These are phyloP conservation scores for Triplophysa tibetana DNA, from an alignment of 2,113 vertebrate genomes.

Conservation along the genomic window DNA sequence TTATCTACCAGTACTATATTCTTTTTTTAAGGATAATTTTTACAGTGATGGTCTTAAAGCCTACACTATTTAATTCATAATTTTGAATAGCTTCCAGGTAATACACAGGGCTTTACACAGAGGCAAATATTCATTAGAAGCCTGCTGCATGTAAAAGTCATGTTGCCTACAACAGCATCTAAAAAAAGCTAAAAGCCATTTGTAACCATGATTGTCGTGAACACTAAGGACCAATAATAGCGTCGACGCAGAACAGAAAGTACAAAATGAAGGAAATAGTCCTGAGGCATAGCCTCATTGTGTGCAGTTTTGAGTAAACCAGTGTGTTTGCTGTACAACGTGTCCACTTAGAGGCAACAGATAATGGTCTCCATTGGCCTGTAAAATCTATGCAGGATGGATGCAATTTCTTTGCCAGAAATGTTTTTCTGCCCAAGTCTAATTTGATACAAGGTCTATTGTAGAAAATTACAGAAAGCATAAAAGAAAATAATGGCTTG, in stretches of 20 bases:
- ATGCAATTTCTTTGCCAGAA: neutral
- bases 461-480: neutral
- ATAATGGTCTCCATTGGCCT: constrained; percentile 40
- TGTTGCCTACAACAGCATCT: neutral
- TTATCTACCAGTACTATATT: too few relatives aligned
- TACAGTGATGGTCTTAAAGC: neutral
- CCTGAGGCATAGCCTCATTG: constrained; percentile 34
- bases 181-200: neutral
- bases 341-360: constrained; percentile 27
- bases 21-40: too few relatives aligned
- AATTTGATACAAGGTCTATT: constrained; percentile 21
- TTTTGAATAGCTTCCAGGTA: neutral
- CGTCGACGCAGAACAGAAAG: neutral
- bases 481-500: neutral
- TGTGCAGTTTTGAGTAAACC: constrained; percentile 22
- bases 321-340: constrained; percentile 1
- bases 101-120: neutral
- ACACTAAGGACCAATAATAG: constrained; percentile 24
- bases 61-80: neutral
- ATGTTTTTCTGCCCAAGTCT: constrained; percentile 22
- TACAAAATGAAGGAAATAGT: constrained; percentile 33
- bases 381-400: constrained; percentile 40
- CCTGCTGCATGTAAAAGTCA: constrained; percentile 1
- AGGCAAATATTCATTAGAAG: constrained; percentile 21
- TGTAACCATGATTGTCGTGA: constrained; percentile 21